Conservation (phyloP, 2,888 invertebrate genomes). For the Andrena bucephala region DNA sequence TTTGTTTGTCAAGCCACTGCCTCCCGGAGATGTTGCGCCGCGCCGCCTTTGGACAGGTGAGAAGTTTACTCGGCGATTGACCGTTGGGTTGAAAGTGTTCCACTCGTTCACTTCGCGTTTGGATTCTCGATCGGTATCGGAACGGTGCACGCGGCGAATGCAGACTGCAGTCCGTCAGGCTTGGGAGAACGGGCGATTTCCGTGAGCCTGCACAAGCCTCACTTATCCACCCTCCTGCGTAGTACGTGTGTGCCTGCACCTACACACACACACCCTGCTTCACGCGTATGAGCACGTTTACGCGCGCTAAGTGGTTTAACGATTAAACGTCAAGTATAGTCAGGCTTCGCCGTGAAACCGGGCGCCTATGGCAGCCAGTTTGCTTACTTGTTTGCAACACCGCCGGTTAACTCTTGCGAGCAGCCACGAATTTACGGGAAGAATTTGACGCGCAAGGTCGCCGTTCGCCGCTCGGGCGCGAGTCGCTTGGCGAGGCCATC, state of each 20-base stretch:
- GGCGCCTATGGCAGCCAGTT: slow-evolving; percentile 39
- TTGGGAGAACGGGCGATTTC: neutral
- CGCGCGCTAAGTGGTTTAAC: slow-evolving; percentile 44
- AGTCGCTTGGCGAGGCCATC: neutral
- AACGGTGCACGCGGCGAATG: neutral
- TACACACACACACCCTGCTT: neutral
- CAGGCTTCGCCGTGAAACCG: slow-evolving; percentile 26
- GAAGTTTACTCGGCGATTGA: neutral
- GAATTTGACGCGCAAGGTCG: neutral
- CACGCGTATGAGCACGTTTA: slow-evolving; percentile 30
- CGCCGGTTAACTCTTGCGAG: neutral
- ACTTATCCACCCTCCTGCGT: neutral
- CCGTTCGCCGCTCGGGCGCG: no score
- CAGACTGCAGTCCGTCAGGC: neutral
- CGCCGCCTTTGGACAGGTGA: neutral
- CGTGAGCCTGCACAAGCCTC: neutral
- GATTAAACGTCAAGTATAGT: slow-evolving; percentile 60
- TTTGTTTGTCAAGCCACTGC: slow-evolving; percentile 1
- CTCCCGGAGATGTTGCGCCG: neutral
- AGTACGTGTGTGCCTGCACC: neutral
- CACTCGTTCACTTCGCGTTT: neutral
- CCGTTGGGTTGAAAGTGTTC: neutral
- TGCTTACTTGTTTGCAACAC: slow-evolving; percentile 32
- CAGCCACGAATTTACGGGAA: neutral
- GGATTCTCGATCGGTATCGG: neutral